phyloP scores from a whole-genome alignment of 2,888 invertebrate species.

The Heliconius charithonia region DNA sequence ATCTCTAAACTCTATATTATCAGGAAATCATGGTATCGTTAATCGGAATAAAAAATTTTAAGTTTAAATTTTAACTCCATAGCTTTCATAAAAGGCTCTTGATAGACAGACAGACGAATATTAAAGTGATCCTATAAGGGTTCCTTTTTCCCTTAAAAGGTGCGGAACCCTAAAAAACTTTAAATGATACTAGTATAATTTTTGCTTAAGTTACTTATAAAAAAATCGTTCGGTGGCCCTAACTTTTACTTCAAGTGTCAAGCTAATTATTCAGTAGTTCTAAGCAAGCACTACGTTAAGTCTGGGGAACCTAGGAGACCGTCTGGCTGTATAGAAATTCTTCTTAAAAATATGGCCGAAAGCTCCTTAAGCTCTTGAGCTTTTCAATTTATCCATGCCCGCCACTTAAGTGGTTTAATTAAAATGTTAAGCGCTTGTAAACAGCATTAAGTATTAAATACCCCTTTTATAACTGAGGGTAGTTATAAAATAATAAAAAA shows the following conservation, averaged over 20 bases:
- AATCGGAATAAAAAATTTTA: no score
- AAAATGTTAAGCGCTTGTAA: slow-evolving; percentile 65
- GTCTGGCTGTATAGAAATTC: slow-evolving; percentile 44
- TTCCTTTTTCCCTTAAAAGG: no score
- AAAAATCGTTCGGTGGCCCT: slow-evolving; percentile 18
- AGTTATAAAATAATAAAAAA: slow-evolving; percentile 33
- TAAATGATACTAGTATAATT: no score
- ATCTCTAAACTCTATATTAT: no score
- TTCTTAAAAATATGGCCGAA: slow-evolving; percentile 39
- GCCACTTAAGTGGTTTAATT: slow-evolving; percentile 68
- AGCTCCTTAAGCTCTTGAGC: slow-evolving; percentile 41
- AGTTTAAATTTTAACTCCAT: no score
- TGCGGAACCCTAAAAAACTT: no score
- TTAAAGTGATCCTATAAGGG: no score
- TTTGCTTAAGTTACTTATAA: not conserved
- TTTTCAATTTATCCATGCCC: slow-evolving; percentile 50
- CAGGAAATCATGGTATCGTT: no score
- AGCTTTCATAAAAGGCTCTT: no score
- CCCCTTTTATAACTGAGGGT: slow-evolving; percentile 37
- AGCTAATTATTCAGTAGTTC: slow-evolving; percentile 42
- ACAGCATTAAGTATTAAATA: slow-evolving; percentile 53
- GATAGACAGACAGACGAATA: no score
- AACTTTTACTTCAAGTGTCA: slow-evolving; percentile 38
- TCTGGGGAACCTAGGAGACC: slow-evolving; percentile 39
- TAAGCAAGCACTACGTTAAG: slow-evolving; percentile 33